These are phyloP conservation scores for Stomorhina lunata DNA, from an alignment of 2,888 invertebrate species.

Conservation along the genomic window DNA sequence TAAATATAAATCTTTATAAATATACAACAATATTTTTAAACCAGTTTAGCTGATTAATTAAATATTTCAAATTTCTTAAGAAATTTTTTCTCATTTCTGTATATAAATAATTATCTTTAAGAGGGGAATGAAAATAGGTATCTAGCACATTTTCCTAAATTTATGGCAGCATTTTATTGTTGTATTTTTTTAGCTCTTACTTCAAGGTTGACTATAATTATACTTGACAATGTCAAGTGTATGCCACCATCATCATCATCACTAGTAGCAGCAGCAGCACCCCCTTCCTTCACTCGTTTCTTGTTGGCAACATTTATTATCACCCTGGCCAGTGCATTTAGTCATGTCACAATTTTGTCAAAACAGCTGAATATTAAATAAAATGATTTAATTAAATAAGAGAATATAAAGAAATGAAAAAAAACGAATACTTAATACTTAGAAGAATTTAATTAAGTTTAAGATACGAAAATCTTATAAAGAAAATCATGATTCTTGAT, in stretches of 20 bases:
- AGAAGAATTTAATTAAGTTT: conserved; percentile 23
- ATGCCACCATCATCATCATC: background rate
- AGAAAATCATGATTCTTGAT: background rate
- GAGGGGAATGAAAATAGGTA: background rate
- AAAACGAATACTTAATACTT: background rate
- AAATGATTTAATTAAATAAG: conserved; percentile 28
- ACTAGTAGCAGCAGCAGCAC: background rate
- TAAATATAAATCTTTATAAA: too few species aligned
- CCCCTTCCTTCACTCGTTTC: background rate
- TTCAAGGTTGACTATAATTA: conserved; percentile 45
- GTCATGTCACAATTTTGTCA: conserved; percentile 28
- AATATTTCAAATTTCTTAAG: background rate
- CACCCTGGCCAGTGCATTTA: background rate
- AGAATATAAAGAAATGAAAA: background rate
- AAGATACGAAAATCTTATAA: background rate
- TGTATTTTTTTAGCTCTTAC: conserved; percentile 4
- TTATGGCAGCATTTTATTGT: conserved; percentile 5
- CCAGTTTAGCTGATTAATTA: too few species aligned
- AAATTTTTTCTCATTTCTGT: background rate
- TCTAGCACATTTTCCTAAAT: background rate
- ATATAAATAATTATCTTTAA: background rate
- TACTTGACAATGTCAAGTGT: conserved; percentile 45
- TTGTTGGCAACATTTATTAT: background rate
- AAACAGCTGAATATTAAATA: conserved; percentile 39
- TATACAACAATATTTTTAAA: too few species aligned